Evolutionary conservation across 2,888 invertebrate genomes (phyloP).

Genomic region (Mystacides longicornis): DNA sequence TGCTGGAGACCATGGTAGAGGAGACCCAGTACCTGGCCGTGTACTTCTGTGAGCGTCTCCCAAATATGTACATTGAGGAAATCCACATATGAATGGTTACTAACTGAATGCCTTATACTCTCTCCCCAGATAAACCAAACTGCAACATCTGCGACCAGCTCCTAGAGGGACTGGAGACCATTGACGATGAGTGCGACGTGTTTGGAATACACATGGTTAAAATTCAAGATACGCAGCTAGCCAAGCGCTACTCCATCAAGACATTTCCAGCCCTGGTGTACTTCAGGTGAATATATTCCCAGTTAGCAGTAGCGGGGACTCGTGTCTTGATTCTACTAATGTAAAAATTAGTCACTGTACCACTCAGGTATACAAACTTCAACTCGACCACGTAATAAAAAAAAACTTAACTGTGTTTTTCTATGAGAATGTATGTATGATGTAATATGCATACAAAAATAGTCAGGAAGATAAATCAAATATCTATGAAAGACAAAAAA

Average conservation of each 20-base stretch:
- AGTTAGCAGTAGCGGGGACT: too few relatives aligned
- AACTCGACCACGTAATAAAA: too few relatives aligned
- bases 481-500: too few relatives aligned
- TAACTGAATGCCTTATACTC: background rate
- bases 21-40: slow-evolving; percentile 89
- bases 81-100: too few relatives aligned
- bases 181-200: slow-evolving; percentile 87
- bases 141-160: slow-evolving; percentile 90
- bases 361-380: too few relatives aligned
- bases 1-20: slow-evolving; percentile 84
- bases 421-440: too few relatives aligned
- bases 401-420: too few relatives aligned
- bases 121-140: slow-evolving; percentile 69
- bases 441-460: too few relatives aligned
- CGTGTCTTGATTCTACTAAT: too few relatives aligned
- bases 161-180: slow-evolving; percentile 76
- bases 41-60: slow-evolving; percentile 66
- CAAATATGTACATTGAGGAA: too few relatives aligned
- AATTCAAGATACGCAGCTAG: slow-evolving; percentile 84
- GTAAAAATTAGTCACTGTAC: too few relatives aligned
- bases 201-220: slow-evolving; percentile 91
- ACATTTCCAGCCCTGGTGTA: slow-evolving; percentile 91
- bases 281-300: slow-evolving; percentile 71
- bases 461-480: too few relatives aligned
- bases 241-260: slow-evolving; percentile 89